Percentiles rank a stretch among this genome's conserved stretches.
Evolutionary conservation across 2,113 vertebrate genomes (phyloP).

Genomic region (Hippocampus comes): DNA sequence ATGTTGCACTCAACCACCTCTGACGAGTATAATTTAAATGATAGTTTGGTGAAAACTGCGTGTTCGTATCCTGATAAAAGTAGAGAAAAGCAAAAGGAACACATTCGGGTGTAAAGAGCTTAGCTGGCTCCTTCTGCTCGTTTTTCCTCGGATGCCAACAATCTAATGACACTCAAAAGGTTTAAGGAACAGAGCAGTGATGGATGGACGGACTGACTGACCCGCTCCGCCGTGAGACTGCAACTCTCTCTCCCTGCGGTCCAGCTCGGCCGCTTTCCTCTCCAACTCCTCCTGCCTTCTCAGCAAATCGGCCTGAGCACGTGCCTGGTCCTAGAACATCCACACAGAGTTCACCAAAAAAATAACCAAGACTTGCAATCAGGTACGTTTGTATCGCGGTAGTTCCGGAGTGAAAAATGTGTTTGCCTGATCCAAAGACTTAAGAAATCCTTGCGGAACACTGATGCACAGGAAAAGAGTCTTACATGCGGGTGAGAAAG

Average conservation of each 20-base stretch:
- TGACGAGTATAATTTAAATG: no score
- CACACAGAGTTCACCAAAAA: slow-evolving; percentile 23
- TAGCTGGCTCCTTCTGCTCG: neutral
- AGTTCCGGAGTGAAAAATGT: neutral
- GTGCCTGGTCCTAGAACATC: slow-evolving; percentile 83
- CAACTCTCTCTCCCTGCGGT: slow-evolving; percentile 95
- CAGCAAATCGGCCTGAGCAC: slow-evolving; percentile 90
- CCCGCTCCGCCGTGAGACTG: slow-evolving; percentile 86
- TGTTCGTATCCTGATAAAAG: no score
- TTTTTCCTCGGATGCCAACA: neutral
- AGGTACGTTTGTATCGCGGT: neutral
- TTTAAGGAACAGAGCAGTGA: neutral
- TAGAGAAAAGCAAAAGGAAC: no score
- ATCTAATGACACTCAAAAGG: slow-evolving; percentile 7
- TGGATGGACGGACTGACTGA: slow-evolving; percentile 7
- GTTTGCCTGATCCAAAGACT: neutral
- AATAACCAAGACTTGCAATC: slow-evolving; percentile 13
- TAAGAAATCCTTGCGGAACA: neutral
- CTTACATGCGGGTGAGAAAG: no score
- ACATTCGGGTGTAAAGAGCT: neutral
- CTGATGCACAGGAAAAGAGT: no score
- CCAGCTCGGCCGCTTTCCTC: slow-evolving; percentile 96
- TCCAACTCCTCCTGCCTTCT: slow-evolving; percentile 96
- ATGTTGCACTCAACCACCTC: no score
- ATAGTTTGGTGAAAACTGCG: no score